Conservation (phyloP, 2,797 vertebrate genomes). For the Bovichtus diacanthus region DNA sequence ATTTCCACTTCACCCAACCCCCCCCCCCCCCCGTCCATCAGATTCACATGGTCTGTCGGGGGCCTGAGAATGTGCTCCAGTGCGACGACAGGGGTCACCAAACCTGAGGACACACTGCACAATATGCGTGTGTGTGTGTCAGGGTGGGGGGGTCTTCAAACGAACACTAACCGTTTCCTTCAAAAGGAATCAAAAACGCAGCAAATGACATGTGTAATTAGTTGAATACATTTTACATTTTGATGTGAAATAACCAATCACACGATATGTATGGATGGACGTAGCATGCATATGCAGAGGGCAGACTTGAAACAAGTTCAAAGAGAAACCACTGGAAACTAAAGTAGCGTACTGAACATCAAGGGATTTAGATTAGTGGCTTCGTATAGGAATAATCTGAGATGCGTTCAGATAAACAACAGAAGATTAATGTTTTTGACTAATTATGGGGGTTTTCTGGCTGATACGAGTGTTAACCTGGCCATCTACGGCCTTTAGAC, state of each 20-base stretch:
- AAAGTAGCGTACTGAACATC: slow-evolving; percentile 42
- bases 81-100: slow-evolving; percentile 71
- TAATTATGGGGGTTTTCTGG: slow-evolving; percentile 1
- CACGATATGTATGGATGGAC: slow-evolving; percentile 44
- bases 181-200: slow-evolving; percentile 67
- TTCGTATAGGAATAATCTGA: slow-evolving; percentile 42
- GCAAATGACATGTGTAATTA: slow-evolving; percentile 59
- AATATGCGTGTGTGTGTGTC: slow-evolving; percentile 12
- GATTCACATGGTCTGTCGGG: slow-evolving; percentile 49
- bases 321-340: slow-evolving; percentile 49
- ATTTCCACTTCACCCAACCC: slow-evolving; percentile 61
- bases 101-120: slow-evolving; percentile 54
- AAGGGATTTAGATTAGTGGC: slow-evolving; percentile 41
- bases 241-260: slow-evolving; percentile 69
- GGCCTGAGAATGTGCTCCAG: slow-evolving; percentile 76
- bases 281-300: slow-evolving; percentile 61
- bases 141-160: slow-evolving; percentile 65
- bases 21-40: background rate
- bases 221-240: slow-evolving; percentile 74
- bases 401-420: slow-evolving; percentile 23
- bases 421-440: slow-evolving; percentile 24
- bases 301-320: slow-evolving; percentile 68
- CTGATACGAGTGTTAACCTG: background rate
- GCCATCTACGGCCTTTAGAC: background rate
- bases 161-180: slow-evolving; percentile 56